A percentile compares a stretch with the other conserved stretches of the same genome.
Evolutionary conservation across 1,140 invertebrate species (phyloP).

Genomic region (Drosophila carrolli): DNA sequence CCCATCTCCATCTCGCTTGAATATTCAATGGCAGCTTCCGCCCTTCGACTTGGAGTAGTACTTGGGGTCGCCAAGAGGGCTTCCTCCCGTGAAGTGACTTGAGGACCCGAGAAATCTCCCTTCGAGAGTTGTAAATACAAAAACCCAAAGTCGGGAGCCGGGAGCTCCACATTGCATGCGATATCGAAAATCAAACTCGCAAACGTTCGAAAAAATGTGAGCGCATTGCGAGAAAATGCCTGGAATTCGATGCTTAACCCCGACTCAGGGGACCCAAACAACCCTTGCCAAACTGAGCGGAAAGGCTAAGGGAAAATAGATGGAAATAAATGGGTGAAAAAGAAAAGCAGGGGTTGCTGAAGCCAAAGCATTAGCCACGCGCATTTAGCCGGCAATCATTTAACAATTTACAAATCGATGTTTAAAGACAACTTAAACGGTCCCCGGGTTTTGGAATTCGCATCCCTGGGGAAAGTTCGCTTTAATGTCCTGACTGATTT

Average conservation of each 20-base stretch:
- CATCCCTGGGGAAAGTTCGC: conserved; percentile 44
- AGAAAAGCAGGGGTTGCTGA: conserved; percentile 21
- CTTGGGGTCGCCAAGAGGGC: conserved; percentile 61
- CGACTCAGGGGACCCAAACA: conserved; percentile 37
- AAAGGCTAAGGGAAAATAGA: conserved; percentile 8
- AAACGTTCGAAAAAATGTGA: conserved; percentile 60
- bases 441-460: not conserved
- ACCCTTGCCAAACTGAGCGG: conserved; percentile 63
- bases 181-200: conserved; percentile 52
- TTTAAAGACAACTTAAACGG: conserved; percentile 69
- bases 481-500: conserved; percentile 60
- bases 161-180: conserved; percentile 15
- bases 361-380: conserved; percentile 68
- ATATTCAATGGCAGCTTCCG: conserved; percentile 79
- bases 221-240: conserved; percentile 69
- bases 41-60: conserved; percentile 56
- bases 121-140: conserved; percentile 18
- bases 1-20: conserved; percentile 52
- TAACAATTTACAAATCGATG: conserved; percentile 84
- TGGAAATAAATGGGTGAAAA: conserved; percentile 2
- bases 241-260: conserved; percentile 62
- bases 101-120: conserved; percentile 13
- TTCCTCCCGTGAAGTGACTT: conserved; percentile 22
- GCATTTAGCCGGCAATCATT: conserved; percentile 79
- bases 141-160: not conserved